Percentiles rank a stretch among this genome's conserved stretches.
These are phyloP conservation scores for Troilus luridus DNA, from an alignment of 2,888 invertebrate species.

Conservation along the genomic window DNA sequence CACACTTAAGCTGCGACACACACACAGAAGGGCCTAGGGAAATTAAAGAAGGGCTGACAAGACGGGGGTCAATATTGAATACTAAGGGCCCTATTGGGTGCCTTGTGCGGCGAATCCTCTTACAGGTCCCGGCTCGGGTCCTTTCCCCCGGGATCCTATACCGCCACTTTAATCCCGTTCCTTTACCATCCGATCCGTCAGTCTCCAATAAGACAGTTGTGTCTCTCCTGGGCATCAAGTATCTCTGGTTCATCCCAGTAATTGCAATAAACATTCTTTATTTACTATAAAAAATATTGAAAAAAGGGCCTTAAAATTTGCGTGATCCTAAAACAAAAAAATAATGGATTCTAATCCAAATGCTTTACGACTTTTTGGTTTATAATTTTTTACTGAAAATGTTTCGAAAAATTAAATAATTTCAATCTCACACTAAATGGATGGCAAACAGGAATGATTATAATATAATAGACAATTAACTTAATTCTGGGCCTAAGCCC, in stretches of 20 bases:
- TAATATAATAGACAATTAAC: too few relatives aligned
- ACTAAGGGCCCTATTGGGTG: conserved; percentile 51
- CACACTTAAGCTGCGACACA: conserved; percentile 31
- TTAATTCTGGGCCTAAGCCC: too few relatives aligned
- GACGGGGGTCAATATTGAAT: conserved; percentile 58
- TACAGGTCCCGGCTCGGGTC: conserved; percentile 35
- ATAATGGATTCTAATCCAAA: too few relatives aligned
- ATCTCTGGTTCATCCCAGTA: background rate
- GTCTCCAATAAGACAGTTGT: conserved; percentile 26
- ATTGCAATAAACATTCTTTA: background rate
- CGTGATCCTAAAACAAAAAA: too few relatives aligned
- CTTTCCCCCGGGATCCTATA: conserved; percentile 33
- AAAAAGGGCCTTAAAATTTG: too few relatives aligned
- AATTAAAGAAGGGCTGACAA: conserved; percentile 56
- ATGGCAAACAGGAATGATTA: too few relatives aligned
- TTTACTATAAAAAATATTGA: background rate
- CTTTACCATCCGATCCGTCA: conserved; percentile 41
- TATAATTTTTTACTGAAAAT: too few relatives aligned
- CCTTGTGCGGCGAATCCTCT: conserved; percentile 34
- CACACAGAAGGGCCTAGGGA: conserved; percentile 54
- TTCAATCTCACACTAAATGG: too few relatives aligned
- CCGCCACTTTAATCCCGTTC: conserved; percentile 36
- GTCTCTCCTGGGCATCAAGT: background rate
- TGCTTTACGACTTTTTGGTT: too few relatives aligned
- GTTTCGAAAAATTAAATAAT: too few relatives aligned